Percentiles rank a stretch among this genome's conserved stretches.
phyloP scores from a whole-genome alignment of 2,797 vertebrate species.

The Poecilia gillii region DNA sequence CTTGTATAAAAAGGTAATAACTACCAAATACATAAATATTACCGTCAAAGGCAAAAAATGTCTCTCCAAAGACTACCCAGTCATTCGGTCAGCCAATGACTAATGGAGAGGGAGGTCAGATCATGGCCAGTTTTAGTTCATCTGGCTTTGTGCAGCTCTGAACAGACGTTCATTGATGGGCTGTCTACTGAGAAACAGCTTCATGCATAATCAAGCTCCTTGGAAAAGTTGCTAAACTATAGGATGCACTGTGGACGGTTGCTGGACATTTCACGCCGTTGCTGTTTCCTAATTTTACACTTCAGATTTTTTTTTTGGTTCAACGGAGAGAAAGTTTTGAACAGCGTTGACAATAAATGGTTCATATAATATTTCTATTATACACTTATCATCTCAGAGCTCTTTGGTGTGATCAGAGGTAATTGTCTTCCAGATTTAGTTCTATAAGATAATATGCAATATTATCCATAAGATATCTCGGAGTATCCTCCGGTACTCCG shows the following conservation, averaged over 20 bases:
- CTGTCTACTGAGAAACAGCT: slow-evolving; percentile 31
- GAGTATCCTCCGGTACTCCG: too few species aligned
- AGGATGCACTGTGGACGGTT: not conserved
- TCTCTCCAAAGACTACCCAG: slow-evolving; percentile 63
- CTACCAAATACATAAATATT: slow-evolving; percentile 73
- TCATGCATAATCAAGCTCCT: slow-evolving; percentile 39
- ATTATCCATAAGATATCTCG: too few species aligned
- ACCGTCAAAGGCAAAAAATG: slow-evolving; percentile 59
- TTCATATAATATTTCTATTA: not conserved
- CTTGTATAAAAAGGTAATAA: slow-evolving; percentile 72
- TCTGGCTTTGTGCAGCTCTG: slow-evolving; percentile 67
- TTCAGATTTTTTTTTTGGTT: not conserved
- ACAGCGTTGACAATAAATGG: not conserved
- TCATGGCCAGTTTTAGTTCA: slow-evolving; percentile 53
- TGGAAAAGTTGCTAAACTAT: slow-evolving; percentile 43
- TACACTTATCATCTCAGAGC: not conserved
- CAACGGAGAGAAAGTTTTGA: not conserved
- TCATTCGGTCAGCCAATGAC: slow-evolving; percentile 60
- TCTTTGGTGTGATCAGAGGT: not conserved
- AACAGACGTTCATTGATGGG: slow-evolving; percentile 61
- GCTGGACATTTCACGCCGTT: not conserved
- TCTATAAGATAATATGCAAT: too few species aligned
- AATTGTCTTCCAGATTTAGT: not conserved
- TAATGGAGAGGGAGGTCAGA: slow-evolving; percentile 66
- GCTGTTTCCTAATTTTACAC: not conserved